Percentiles rank a stretch among this genome's conserved stretches.
phyloP scores from a whole-genome alignment of 2,888 invertebrate genomes.

The Hirtodrosophila confusa region DNA sequence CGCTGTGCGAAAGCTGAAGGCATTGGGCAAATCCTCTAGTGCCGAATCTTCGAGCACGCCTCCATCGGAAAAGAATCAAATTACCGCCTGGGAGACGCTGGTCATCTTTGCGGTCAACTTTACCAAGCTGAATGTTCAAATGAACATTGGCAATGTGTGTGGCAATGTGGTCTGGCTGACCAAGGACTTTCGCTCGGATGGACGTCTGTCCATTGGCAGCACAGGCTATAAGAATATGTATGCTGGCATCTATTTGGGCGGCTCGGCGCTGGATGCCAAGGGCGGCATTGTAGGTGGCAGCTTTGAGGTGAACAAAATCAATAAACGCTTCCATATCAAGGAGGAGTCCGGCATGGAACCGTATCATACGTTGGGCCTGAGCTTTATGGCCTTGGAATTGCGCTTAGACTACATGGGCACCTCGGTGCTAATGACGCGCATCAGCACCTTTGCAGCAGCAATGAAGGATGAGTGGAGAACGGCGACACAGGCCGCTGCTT shows the following conservation, averaged over 20 bases:
- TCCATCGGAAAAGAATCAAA: conserved; percentile 87
- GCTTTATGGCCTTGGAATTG: conserved; percentile 93
- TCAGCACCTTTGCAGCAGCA: conserved; percentile 91
- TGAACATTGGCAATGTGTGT: conserved; percentile 99
- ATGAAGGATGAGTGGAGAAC: conserved; percentile 95
- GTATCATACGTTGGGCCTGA: conserved; percentile 92
- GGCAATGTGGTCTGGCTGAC: conserved; percentile 98
- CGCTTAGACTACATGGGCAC: conserved; percentile 99
- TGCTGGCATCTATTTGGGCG: conserved; percentile 93
- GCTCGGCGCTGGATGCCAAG: conserved; percentile 96
- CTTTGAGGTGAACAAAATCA: conserved; percentile 94
- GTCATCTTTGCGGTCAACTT: conserved; percentile 98
- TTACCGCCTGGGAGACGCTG: conserved; percentile 96
- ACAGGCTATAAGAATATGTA: conserved; percentile 97
- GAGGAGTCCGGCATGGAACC: conserved; percentile 96
- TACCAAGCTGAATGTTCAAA: conserved; percentile 97
- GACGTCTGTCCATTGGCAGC: conserved; percentile 96
- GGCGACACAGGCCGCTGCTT: conserved; percentile 66
- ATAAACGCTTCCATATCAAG: conserved; percentile 94
- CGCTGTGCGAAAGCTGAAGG: conserved; percentile 85
- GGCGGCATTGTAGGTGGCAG: conserved; percentile 99
- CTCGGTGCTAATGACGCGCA: conserved; percentile 94
- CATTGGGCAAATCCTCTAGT: conserved; percentile 86
- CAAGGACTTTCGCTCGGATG: conserved; percentile 95
- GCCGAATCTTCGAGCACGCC: conserved; percentile 86